A percentile compares a stretch with the other conserved stretches of the same genome.
phyloP scores from a whole-genome alignment of 2,113 vertebrate species.

The Oceanodroma tethys region DNA sequence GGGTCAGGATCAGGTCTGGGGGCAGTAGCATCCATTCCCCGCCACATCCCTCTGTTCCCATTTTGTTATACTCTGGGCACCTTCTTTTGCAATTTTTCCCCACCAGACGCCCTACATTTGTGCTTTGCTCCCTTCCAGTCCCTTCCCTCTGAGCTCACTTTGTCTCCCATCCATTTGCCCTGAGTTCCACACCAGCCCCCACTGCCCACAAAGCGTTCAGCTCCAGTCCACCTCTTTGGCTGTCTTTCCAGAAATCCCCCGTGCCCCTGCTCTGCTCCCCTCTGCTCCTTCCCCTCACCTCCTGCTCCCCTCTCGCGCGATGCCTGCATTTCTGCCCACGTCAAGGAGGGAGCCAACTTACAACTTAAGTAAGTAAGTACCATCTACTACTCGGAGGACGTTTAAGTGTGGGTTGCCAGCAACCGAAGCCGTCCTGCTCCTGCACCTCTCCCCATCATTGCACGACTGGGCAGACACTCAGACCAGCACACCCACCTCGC shows the following conservation, averaged over 20 bases:
- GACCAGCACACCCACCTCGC: background rate
- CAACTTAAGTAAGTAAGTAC: too few relatives aligned
- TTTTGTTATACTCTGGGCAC: background rate
- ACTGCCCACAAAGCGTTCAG: background rate
- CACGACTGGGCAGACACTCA: background rate
- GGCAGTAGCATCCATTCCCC: background rate
- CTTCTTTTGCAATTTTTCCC: background rate
- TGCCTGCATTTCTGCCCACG: background rate
- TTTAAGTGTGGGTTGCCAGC: background rate
- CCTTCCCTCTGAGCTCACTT: background rate
- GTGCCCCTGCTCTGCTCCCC: background rate
- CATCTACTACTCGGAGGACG: background rate
- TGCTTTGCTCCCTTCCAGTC: background rate
- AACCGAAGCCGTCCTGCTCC: background rate
- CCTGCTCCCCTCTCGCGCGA: fast-evolving
- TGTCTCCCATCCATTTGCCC: background rate
- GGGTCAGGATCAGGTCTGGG: background rate
- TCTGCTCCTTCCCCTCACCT: background rate
- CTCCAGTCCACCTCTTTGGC: background rate
- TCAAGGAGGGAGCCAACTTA: background rate
- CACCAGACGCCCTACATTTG: background rate
- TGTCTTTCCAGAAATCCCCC: background rate
- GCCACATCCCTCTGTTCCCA: background rate
- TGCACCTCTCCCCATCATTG: background rate
- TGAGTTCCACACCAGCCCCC: background rate